Evolutionary conservation across 2,888 invertebrate genomes (phyloP).

Genomic region (Cosmorhoe ocellata): DNA sequence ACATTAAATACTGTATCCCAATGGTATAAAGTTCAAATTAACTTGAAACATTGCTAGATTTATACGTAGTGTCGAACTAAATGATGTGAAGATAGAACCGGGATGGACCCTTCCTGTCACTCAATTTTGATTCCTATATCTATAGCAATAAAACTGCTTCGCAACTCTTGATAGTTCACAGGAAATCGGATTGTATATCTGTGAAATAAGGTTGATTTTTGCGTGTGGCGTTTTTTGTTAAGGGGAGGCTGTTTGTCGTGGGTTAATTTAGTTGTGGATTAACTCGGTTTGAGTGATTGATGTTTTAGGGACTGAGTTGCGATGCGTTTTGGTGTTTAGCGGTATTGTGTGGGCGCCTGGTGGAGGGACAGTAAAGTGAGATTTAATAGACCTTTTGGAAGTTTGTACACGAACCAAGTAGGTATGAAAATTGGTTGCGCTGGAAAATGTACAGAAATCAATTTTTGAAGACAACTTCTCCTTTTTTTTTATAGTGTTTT

Average conservation of each 20-base stretch:
- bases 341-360: conserved; percentile 39
- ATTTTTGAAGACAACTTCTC: too few species aligned
- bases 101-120: conserved; percentile 48
- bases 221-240: conserved; percentile 39
- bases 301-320: conserved; percentile 60
- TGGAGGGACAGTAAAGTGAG: conserved; percentile 8
- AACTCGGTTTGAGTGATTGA: conserved; percentile 77
- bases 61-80: conserved; percentile 43
- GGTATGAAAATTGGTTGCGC: background rate
- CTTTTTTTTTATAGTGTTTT: too few species aligned
- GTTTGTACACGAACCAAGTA: background rate
- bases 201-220: conserved; percentile 46
- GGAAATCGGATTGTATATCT: conserved; percentile 39
- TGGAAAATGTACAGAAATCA: too few species aligned
- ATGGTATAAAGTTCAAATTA: conserved; percentile 35
- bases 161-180: conserved; percentile 20
- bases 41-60: conserved; percentile 38
- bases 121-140: conserved; percentile 51
- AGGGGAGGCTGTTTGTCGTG: conserved; percentile 65
- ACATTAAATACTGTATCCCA: conserved; percentile 32
- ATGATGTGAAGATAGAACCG: conserved; percentile 66
- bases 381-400: conserved; percentile 15
- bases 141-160: conserved; percentile 26
- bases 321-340: conserved; percentile 51
- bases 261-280: conserved; percentile 80